Base-by-base conservation (phyloP, 2,888 invertebrate species). In the Leptinotarsa peninsularis region DNA sequence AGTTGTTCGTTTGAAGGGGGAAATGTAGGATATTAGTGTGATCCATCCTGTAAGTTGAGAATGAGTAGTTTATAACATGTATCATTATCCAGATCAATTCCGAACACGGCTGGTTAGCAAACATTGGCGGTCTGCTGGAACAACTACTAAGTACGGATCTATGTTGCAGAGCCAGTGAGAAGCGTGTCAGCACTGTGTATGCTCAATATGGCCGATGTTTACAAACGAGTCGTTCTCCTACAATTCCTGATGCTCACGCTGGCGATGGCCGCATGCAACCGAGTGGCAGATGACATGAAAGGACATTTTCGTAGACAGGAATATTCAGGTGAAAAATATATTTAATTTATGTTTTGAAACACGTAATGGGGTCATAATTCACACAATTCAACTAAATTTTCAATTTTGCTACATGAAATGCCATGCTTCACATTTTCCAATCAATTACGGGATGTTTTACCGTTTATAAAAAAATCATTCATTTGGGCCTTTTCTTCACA, bases 131-230 rank as follows among this genome's bases (percentile, higher is more conserved):
- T 56, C 21, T 54, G 27, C 33, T 33, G 66, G 43, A 33, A 49
- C 66, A 67, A 49, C 17, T 70, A 67, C 67, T 68, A 66, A 76
- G 74, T 75, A 56, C 33, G 75, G 67, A 69, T 74, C 70, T 66
- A 75, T 66, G 72, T 68, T 56, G 73, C 58, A 66, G 54, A 67
- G n/a, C 49, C 60, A 73, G 33, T 63, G 76, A 67, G 33, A 58
- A 52, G 49, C 27, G 60, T 67, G 72, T 73, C 74, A 73, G 50
- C 74, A 71, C 58, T 21, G 33, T 49, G 67, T 63, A n/a, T 49
- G 67, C 68, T 54, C 73, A 74, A 75, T 66, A 78, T 78, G 76
- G 71, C 66, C 72, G 23, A 63, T 70, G 74, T 76, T 72, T 68
- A 68, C 76, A 79, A 72, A 76, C 71, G 73, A 67, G 56, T 23